phyloP scores from a whole-genome alignment of 2,888 invertebrate species.

The Asteroscopus sphinx region DNA sequence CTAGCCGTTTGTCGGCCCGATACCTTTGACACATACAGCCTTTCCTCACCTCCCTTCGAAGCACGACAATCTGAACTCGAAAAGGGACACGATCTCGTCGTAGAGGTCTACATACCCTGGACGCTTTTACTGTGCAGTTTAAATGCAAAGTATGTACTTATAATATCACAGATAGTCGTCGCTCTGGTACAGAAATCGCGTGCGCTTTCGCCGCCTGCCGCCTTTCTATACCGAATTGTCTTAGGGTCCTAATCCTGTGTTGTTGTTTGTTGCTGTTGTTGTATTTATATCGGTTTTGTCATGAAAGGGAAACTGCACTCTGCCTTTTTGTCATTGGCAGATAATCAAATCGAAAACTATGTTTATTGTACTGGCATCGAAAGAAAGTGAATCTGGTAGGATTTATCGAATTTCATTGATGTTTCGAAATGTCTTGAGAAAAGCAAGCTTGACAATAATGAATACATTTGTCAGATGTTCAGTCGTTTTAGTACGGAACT shows the following conservation, averaged over 20 bases:
- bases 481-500: conserved; percentile 68
- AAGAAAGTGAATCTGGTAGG: conserved; percentile 22
- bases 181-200: conserved; percentile 57
- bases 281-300: conserved; percentile 42
- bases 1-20: conserved; percentile 72
- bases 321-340: conserved; percentile 52
- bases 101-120: conserved; percentile 58
- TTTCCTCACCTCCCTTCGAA: conserved; percentile 59
- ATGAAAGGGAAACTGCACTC: conserved; percentile 48
- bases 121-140: conserved; percentile 56
- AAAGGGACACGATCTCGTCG: conserved; percentile 55
- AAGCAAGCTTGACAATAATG: conserved; percentile 3
- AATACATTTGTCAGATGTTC: conserved; percentile 29
- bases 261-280: too few relatives aligned
- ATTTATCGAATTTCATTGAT: conserved; percentile 10
- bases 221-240: conserved; percentile 64
- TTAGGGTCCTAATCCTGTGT: conserved; percentile 58
- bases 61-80: conserved; percentile 32
- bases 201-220: conserved; percentile 66
- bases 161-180: conserved; percentile 58
- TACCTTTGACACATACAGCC: conserved; percentile 50
- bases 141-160: conserved; percentile 50
- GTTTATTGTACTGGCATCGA: conserved; percentile 9
- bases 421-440: conserved; percentile 5
- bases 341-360: conserved; percentile 38